Evolutionary conservation across 2,888 invertebrate species (phyloP).

Genomic region (Rhagonycha fulva): DNA sequence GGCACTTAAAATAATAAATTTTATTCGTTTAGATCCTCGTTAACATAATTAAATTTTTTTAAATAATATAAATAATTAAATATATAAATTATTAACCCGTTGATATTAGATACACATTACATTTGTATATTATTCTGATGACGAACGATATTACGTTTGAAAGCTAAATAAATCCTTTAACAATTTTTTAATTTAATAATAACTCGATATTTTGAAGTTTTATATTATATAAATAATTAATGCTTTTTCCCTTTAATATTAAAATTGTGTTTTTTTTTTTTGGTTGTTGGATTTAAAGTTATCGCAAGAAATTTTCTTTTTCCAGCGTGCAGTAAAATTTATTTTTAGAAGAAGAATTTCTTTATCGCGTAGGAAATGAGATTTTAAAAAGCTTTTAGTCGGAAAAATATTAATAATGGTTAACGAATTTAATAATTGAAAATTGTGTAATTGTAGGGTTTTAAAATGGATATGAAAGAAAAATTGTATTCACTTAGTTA

Average conservation of each 20-base stretch:
- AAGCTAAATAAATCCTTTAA: too few relatives aligned
- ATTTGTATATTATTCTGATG: too few relatives aligned
- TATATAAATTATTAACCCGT: too few relatives aligned
- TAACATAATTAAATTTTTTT: not conserved
- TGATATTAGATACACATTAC: too few relatives aligned
- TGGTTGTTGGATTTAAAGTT: not conserved
- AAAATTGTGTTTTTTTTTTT: not conserved
- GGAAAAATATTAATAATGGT: slow-evolving; percentile 2
- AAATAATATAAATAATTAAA: too few relatives aligned
- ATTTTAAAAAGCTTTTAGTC: slow-evolving; percentile 7
- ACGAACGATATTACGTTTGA: too few relatives aligned
- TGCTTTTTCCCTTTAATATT: not conserved
- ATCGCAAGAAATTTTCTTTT: not conserved
- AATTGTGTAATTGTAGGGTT: slow-evolving; percentile 10
- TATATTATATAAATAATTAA: too few relatives aligned
- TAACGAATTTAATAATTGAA: slow-evolving; percentile 20
- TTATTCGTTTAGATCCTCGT: not conserved
- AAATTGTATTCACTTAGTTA: slow-evolving; percentile 18
- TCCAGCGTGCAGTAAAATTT: not conserved
- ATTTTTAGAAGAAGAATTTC: not conserved
- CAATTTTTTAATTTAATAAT: too few relatives aligned
- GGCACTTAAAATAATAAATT: not conserved
- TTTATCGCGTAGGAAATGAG: not conserved
- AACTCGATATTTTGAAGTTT: too few relatives aligned
- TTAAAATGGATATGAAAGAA: slow-evolving; percentile 10